Percentiles rank a stretch among this genome's conserved stretches.
phyloP scores from a whole-genome alignment of 2,888 invertebrate genomes.

The Boloria selene region DNA sequence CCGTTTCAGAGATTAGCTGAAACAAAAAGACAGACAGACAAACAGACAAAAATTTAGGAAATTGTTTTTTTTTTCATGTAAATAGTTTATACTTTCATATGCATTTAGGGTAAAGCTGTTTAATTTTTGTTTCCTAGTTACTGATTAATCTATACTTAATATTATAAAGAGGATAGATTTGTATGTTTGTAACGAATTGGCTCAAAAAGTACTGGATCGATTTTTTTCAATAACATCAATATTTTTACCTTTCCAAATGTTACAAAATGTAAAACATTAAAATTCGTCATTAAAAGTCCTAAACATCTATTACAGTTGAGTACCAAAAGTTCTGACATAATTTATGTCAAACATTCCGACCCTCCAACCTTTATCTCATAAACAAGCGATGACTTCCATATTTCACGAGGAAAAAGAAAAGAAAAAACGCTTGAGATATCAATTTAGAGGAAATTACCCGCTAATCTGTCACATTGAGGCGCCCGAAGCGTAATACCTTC shows the following conservation, averaged over 20 bases:
- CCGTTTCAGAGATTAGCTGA: too few relatives aligned
- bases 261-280: background rate
- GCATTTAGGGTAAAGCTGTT: too few relatives aligned
- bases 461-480: conserved; percentile 80
- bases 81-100: too few relatives aligned
- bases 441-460: conserved; percentile 78
- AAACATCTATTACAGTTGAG: conserved; percentile 2
- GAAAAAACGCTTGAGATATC: conserved; percentile 74
- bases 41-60: too few relatives aligned
- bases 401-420: conserved; percentile 53
- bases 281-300: background rate
- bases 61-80: too few relatives aligned
- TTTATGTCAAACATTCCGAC: conserved; percentile 61
- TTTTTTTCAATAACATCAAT: too few relatives aligned
- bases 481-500: conserved; percentile 68
- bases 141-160: too few relatives aligned
- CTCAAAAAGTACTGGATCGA: too few relatives aligned
- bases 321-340: conserved; percentile 41
- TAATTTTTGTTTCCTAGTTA: too few relatives aligned
- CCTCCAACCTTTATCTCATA: conserved; percentile 50
- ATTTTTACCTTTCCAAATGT: background rate
- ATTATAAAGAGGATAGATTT: too few relatives aligned
- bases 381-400: conserved; percentile 68
- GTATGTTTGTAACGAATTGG: too few relatives aligned
- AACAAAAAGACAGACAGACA: too few relatives aligned